Evolutionary conservation across 2,113 vertebrate species (phyloP), one percentile per base, ranked within the genome.

Genomic region (Lycocorax pyrrhopterus): DNA sequence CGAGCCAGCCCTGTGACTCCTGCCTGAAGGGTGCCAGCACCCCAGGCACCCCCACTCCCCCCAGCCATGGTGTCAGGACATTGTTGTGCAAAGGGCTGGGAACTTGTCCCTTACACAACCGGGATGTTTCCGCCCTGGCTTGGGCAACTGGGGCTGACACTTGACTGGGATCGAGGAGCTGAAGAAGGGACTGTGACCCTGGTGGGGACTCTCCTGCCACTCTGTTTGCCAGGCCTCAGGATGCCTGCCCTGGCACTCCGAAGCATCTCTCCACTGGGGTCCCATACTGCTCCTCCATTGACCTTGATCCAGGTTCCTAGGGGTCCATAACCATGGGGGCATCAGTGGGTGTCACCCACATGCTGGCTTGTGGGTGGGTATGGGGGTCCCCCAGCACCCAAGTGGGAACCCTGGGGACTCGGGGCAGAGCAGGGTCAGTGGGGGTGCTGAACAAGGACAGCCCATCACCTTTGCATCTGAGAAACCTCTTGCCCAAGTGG

Each of bases 41-140:
- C 25, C 4, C 0, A 27, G 21, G 15, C 37, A 74, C 10, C 11
- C 23, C 12, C 0, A 8, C 17, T 26, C 22, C 8, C 12, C 30
- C 16, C 2, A 0, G 1, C 69, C 35, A n/a, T 0, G 1, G 27
- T 87, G 58, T 37, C 52, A 59, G 56, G 49, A 87, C 13, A 21
- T 52, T 7, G 6, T 95, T 97, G 80, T 90, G 95, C 89, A 97
- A 97, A 86, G 35, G 64, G 55, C 67, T 81, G 76, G 60, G 86
- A 92, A 97, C 94, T 76, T 96, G 92, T 76, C 30, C 82, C 80
- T 97, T 97, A 67, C 94, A 89, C 88, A 97, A 95, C 52, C 0
- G 0, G 30, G 55, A 88, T 1, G 1, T 89, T 96, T 96, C 88
- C 17, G 13, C 76, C 27, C 55, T 0, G 0, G 29, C 71, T 96